Evolutionary conservation across 2,888 invertebrate genomes (phyloP).

Genomic region (Muschampia plurimacula): DNA sequence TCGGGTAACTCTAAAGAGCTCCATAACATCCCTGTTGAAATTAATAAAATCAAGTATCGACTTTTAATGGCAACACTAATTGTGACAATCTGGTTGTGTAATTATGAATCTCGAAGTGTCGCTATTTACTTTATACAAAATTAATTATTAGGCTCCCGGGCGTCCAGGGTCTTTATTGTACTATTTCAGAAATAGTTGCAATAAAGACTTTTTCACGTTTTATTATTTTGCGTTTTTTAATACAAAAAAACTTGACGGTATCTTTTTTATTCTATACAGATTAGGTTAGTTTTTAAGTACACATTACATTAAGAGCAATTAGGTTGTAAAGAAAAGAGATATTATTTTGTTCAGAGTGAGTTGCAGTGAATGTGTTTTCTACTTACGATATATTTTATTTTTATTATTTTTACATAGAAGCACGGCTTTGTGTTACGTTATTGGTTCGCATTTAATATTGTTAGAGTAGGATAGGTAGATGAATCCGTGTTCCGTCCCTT

Average conservation of each 20-base stretch:
- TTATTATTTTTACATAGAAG: constrained; percentile 53
- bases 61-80: constrained; percentile 17
- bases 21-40: too few species aligned
- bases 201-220: constrained; percentile 66
- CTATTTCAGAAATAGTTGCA: constrained; percentile 80
- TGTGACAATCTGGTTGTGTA: constrained; percentile 45
- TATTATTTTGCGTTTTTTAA: constrained; percentile 12
- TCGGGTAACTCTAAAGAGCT: too few species aligned
- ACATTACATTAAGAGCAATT: constrained; percentile 59
- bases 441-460: constrained; percentile 61
- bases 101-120: constrained; percentile 45
- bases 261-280: constrained; percentile 54
- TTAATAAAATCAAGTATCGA: neutral
- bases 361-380: constrained; percentile 61
- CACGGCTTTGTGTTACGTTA: constrained; percentile 56
- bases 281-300: constrained; percentile 74
- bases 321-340: constrained; percentile 74
- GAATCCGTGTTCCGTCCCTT: constrained; percentile 67
- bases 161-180: constrained; percentile 71
- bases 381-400: constrained; percentile 58
- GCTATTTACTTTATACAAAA: constrained; percentile 36
- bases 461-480: constrained; percentile 52
- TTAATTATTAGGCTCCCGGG: constrained; percentile 47
- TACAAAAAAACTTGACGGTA: constrained; percentile 38
- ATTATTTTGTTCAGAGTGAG: constrained; percentile 65